Evolutionary conservation across 2,888 invertebrate genomes (phyloP).

Genomic region (Tachystola acroxantha): DNA sequence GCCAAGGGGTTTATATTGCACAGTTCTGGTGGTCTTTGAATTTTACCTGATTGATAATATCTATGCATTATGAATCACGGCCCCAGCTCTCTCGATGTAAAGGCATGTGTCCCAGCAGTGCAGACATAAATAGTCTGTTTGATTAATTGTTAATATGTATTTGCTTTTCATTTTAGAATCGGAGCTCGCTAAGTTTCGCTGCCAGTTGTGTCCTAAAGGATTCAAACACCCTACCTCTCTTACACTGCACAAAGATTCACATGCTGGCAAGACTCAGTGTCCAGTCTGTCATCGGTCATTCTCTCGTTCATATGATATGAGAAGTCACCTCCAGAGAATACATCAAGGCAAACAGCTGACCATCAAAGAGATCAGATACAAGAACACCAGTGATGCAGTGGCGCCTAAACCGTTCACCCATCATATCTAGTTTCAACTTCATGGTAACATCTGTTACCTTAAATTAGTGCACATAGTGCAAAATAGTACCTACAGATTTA

Average conservation of each 20-base stretch:
- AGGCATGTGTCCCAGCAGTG: too few relatives aligned
- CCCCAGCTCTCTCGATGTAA: too few relatives aligned
- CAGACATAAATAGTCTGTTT: too few relatives aligned
- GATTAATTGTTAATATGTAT: constrained; percentile 3
- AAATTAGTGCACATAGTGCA: constrained; percentile 13
- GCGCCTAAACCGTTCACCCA: constrained; percentile 62
- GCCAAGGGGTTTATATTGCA: too few relatives aligned
- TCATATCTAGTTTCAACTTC: constrained; percentile 46
- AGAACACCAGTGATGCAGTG: constrained; percentile 54
- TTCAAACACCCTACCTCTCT: constrained; percentile 81
- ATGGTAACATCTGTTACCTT: constrained; percentile 31
- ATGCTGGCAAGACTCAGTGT: constrained; percentile 80
- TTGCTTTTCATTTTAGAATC: constrained; percentile 58
- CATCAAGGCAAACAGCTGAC: constrained; percentile 76
- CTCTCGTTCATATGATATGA: constrained; percentile 80
- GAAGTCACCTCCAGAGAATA: constrained; percentile 78
- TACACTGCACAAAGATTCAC: constrained; percentile 80
- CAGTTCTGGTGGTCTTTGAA: too few relatives aligned
- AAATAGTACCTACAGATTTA: constrained; percentile 10
- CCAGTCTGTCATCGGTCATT: constrained; percentile 80
- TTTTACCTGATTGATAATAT: too few relatives aligned
- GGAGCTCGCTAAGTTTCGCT: constrained; percentile 78
- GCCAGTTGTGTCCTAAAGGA: constrained; percentile 80
- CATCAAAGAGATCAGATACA: constrained; percentile 71
- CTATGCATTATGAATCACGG: too few relatives aligned